These are phyloP conservation scores for Aphis craccivora DNA, from an alignment of 1,140 invertebrate species.

Conservation along the genomic window DNA sequence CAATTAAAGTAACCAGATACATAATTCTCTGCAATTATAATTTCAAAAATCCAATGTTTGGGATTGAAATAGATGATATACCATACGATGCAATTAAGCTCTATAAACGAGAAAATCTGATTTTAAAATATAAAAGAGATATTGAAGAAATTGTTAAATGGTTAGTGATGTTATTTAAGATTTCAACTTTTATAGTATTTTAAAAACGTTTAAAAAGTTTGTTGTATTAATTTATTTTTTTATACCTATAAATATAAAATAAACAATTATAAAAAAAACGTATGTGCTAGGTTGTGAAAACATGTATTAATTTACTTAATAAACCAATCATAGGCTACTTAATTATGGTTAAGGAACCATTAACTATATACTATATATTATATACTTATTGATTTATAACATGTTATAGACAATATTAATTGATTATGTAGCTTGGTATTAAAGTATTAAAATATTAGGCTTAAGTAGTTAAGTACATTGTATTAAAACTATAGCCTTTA, in stretches of 20 bases:
- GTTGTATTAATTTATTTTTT: background rate
- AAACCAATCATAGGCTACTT: no score
- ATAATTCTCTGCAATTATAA: slow-evolving; percentile 14
- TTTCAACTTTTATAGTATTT: background rate
- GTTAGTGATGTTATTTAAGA: background rate
- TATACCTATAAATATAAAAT: background rate
- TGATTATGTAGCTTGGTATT: no score
- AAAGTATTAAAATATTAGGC: no score
- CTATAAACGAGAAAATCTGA: slow-evolving; percentile 21
- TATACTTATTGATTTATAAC: no score
- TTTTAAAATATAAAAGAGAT: slow-evolving; percentile 42
- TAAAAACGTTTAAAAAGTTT: background rate
- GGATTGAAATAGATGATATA: slow-evolving; percentile 15
- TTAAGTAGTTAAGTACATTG: no score
- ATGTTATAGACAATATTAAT: no score
- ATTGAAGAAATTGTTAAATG: slow-evolving; percentile 43
- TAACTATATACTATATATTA: no score
- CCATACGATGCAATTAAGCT: slow-evolving; percentile 19
- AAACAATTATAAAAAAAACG: no score
- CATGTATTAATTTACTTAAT: no score
- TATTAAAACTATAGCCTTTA: no score
- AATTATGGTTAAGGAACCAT: no score
- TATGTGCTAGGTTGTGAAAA: no score
- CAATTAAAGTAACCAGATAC: slow-evolving; percentile 46
- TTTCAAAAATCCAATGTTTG: slow-evolving; percentile 23